phyloP scores from a whole-genome alignment of 2,797 vertebrate species.

The Hydrocynus forskahlii region DNA sequence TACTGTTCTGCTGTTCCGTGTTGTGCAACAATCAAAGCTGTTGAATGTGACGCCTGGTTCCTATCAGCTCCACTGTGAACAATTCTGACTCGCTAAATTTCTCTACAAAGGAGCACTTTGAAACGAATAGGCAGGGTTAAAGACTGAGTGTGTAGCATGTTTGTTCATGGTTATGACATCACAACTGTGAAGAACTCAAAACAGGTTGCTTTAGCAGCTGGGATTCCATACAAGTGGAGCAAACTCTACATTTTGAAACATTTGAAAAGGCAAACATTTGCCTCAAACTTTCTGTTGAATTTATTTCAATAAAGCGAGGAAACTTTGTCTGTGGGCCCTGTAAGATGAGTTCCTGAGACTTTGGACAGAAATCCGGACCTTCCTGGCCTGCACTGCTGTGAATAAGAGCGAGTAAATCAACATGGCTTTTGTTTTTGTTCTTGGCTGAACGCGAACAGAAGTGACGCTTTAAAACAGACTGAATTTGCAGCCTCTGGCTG shows the following conservation, averaged over 20 bases:
- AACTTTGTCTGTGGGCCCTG: no score
- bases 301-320: not conserved
- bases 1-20: no score
- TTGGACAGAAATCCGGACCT: not conserved
- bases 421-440: constrained; percentile 30
- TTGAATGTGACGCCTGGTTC: no score
- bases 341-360: not conserved
- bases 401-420: not conserved
- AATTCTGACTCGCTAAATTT: no score
- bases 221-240: no score
- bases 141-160: not conserved
- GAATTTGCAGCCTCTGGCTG: constrained; percentile 53
- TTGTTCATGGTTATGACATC: not conserved
- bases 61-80: no score
- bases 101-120: not conserved
- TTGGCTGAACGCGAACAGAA: constrained; percentile 56
- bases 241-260: no score
- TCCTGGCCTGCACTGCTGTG: not conserved
- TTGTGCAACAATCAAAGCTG: no score
- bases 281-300: no score
- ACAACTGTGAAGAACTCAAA: not conserved
- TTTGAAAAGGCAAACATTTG: no score
- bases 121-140: not conserved
- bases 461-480: constrained; percentile 60
- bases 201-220: no score